Evolutionary conservation across 2,797 vertebrate species (phyloP), one percentile per base, ranked within the genome.

Genomic region (Chelmon rostratus): DNA sequence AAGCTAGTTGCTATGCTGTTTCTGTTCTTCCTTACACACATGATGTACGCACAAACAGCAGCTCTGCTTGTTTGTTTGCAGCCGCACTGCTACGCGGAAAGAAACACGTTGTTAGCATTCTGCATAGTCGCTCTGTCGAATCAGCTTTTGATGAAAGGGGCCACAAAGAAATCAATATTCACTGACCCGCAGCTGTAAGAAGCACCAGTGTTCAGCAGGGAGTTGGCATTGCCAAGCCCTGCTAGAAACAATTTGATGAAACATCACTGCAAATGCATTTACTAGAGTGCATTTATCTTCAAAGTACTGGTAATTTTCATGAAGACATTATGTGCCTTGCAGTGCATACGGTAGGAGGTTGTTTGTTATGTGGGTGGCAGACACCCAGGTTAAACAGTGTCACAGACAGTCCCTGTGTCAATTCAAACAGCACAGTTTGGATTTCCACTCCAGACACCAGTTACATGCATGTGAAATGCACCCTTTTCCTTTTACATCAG

Each of bases 351-450:
- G 18, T 15, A 56, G 5, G 38, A 1, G 6, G 44, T 63, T 73
- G 50, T 63, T 83, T 86, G 63, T 10, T 67, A 68, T 40, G 54
- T 67, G 49, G 67, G 58, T 63, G 68, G 68, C 37, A 61, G 31
- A 52, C 31, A 54, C 28, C 10, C 12, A 42, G 38, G 35, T 50
- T 49, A 50, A 70, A 64, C 50, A 52, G 25, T n/a, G 50, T 68
- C 65, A 77, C 52, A 21, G 23, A 53, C 28, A 52, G 31, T 66
- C 71, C 8, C 64, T 42, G 28, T 15, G 78, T 76, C 69, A 81
- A 49, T 71, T 78, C 62, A 16, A 65, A 40, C 50, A 25, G 8
- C n/a, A 31, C 18, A 58, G 57, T 73, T 79, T 75, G 18, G 16
- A 81, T 53, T 66, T 59, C 42, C 1, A 2, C 42, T 61, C 21